Percentiles rank a stretch among this genome's conserved stretches.
These are phyloP conservation scores for Ranitomeya variabilis DNA, from an alignment of 2,113 vertebrate species.

Conservation along the genomic window DNA sequence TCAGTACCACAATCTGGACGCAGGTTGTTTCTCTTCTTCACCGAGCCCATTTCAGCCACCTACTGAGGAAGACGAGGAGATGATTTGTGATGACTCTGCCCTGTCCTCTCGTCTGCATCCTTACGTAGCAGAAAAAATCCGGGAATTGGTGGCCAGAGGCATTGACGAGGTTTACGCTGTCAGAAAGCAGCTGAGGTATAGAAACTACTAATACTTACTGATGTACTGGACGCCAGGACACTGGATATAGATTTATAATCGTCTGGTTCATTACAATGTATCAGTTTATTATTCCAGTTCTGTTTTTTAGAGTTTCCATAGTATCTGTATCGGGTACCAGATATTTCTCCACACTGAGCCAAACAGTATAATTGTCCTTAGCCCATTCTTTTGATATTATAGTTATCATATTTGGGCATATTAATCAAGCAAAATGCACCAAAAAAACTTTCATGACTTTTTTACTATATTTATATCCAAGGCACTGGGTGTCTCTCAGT, in stretches of 20 bases:
- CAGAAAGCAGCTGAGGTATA: slow-evolving; percentile 85
- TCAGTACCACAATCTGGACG: slow-evolving; percentile 81
- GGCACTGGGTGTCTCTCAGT: too few relatives aligned
- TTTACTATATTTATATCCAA: too few relatives aligned
- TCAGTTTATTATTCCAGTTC: not conserved
- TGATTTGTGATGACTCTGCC: slow-evolving; percentile 69
- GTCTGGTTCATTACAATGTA: too few relatives aligned
- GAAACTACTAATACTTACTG: not conserved
- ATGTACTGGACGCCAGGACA: not conserved
- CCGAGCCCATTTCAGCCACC: slow-evolving; percentile 68
- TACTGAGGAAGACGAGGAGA: slow-evolving; percentile 74
- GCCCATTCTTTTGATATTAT: not conserved
- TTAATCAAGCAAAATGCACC: too few relatives aligned
- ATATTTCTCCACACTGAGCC: not conserved
- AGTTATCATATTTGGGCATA: too few relatives aligned
- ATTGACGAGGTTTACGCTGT: slow-evolving; percentile 82
- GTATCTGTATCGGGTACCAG: not conserved
- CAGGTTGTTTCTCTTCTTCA: slow-evolving; percentile 70
- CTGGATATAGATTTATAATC: not conserved
- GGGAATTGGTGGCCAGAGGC: slow-evolving; percentile 80
- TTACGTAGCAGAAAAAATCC: slow-evolving; percentile 81
- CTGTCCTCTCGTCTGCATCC: slow-evolving; percentile 82
- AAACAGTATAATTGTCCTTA: not conserved
- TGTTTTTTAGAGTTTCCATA: not conserved
- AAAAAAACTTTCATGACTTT: too few relatives aligned